phyloP scores from a whole-genome alignment of 2,113 vertebrate species.

The Crotalus tigris region DNA sequence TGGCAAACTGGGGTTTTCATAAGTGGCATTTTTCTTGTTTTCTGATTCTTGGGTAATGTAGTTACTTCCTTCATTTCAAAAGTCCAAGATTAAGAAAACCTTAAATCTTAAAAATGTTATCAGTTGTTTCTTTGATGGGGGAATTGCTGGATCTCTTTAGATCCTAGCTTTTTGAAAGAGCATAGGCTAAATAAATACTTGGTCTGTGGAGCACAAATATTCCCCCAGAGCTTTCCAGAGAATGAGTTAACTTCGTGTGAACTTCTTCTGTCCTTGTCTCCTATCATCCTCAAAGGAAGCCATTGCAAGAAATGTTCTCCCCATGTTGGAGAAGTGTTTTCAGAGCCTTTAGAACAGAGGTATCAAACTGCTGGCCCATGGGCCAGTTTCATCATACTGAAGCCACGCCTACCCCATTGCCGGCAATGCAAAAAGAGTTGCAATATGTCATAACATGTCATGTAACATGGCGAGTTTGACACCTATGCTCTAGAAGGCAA shows the following conservation, averaged over 20 bases:
- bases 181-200: background rate
- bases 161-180: background rate
- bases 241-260: background rate
- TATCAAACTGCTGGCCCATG: too few species aligned
- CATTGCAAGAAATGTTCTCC: background rate
- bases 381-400: too few species aligned
- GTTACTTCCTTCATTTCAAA: background rate
- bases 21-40: background rate
- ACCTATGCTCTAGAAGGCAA: background rate
- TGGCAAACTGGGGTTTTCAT: background rate
- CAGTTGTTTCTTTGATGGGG: background rate
- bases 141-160: background rate
- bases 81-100: background rate
- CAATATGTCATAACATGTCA: too few species aligned
- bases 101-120: background rate
- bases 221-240: background rate
- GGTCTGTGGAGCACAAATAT: background rate
- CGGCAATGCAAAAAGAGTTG: too few species aligned
- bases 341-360: too few species aligned
- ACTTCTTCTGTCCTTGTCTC: background rate
- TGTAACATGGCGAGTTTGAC: too few species aligned
- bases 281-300: background rate
- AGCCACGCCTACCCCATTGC: too few species aligned
- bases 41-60: background rate
- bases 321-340: background rate